Base-by-base conservation (phyloP, 1,140 invertebrate species). In the Heliothis subflexa region DNA sequence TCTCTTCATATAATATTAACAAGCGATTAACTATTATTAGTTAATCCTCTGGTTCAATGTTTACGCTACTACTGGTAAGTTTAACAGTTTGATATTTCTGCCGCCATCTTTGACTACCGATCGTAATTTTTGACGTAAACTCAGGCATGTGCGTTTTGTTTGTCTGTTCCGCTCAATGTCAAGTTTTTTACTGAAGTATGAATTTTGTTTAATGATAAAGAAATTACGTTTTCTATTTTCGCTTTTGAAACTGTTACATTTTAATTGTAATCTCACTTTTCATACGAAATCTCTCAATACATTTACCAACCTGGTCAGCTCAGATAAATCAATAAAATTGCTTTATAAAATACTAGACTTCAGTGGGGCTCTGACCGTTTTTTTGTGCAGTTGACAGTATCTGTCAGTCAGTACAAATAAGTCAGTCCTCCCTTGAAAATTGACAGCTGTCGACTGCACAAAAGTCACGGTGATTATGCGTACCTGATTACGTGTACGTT, bases 81-180 rank as follows among this genome's bases (percentile, higher is more conserved):
- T 28, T 70, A 70, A 70, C 47, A 49, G 45, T 62, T 11, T 28
- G 70, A 21, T 59, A 74, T 74, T 74, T 75, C 50, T 50, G 18
- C 11, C 47, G 52, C 28, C 55, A 73, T 59, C 71, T 75, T 75
- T 75, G 57, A 75, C 59, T 45, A 62, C 45, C 16, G 72, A 45
- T 75, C 57, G 72, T 75, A 62, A 61, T 75, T 75, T 25, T 61
- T 62, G 59, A 73, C 55, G 72, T 62, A 62, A 50, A 62, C 72
- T 62, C 12, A 62, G 57, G 72, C 72, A 75, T 62, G 28, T 61
- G 71, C 55, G 54, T 75, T 75, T 62, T 62, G 47, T 52, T 70
- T 40, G 52, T 75, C 45, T 47, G 57, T 62, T 13, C 3, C 4
- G 16, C 62, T 75, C 72, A 75, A 75, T 75, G 72, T 75, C 72